Evolutionary conservation across 2,113 vertebrate genomes (phyloP), one percentile per base, ranked within the genome.

Genomic region (Acanthisitta chloris): DNA sequence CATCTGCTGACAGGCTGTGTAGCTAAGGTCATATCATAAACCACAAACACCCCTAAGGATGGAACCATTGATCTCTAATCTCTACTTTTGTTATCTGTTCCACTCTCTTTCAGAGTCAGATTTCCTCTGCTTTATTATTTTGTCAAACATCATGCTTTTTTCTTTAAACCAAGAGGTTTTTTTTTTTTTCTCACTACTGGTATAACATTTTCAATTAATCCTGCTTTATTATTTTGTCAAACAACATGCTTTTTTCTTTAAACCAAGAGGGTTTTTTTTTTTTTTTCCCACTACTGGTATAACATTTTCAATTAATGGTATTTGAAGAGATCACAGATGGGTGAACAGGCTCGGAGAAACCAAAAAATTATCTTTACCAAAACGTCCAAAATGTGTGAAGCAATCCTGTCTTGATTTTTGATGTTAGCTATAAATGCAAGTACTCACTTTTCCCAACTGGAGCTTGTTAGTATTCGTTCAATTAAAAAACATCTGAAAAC

Each of bases 251-350:
- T 49, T 71, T 6, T 24, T 38, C 25, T 20, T 65, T 58, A 34
- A 69, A 91, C 34, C 2, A 61, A 51, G 9, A 8, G 5, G 2
- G 6, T 9, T 57, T 25, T 17, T 40, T 34, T 17, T 24, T 20
- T 52, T 48, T 40, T 43, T 8, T 1, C 61, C 64, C 14, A 1
- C 31, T 70, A 2, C 9, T 79, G 31, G 19, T 49, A 17, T 23
- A 86, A n/a, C 16, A 43, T 76, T 93, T 88, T 64, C 6, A 6
- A 59, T 81, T 46, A 87, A 79, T 40, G 38, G 42, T n/a, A 64
- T 43, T 78, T 87, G 61, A 81, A 78, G 72, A 67, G 84, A 87
- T 70, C 70, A 54, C 90, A 92, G 93, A 87, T 94, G 86, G 93
- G 84, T 88, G 54, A 88, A 57, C 85, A 90, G 74, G 48, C 74